Percentiles rank a stretch among this genome's conserved stretches.
Conservation (phyloP, 2,888 invertebrate genomes). For the Thysanoteuthis rhombus region DNA sequence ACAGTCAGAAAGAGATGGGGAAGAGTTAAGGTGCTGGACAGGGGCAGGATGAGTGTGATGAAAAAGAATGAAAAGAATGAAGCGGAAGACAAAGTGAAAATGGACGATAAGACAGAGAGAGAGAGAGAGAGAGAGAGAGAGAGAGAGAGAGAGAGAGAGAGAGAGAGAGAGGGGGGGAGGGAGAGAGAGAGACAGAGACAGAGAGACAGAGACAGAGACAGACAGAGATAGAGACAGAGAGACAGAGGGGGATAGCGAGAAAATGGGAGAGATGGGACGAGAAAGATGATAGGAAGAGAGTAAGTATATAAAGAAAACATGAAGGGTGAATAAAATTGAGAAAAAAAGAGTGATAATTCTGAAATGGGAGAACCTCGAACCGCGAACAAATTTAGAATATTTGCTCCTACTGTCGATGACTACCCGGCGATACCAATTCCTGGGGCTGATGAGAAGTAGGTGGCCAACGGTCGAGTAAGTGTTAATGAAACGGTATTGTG, state of each 20-base stretch:
- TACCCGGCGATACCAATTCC: neutral
- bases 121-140: neutral
- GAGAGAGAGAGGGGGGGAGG: too few species aligned
- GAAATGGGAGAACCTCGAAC: neutral
- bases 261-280: too few species aligned
- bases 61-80: neutral
- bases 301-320: too few species aligned
- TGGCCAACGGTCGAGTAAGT: neutral
- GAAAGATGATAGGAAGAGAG: too few species aligned
- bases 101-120: neutral
- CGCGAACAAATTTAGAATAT: neutral
- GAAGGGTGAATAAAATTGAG: too few species aligned
- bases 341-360: too few species aligned
- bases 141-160: neutral
- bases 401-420: neutral
- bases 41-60: too few species aligned
- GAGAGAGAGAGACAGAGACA: neutral
- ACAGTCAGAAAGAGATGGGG: neutral
- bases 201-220: too few species aligned
- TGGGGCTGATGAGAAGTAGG: neutral
- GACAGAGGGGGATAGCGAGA: neutral
- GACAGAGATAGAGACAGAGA: neutral
- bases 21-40: neutral
- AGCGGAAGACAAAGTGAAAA: neutral
- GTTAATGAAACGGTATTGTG: neutral